Evolutionary conservation across 2,888 invertebrate genomes (phyloP), one percentile per base, ranked within the genome.

Genomic region (Isotomurus palustris): DNA sequence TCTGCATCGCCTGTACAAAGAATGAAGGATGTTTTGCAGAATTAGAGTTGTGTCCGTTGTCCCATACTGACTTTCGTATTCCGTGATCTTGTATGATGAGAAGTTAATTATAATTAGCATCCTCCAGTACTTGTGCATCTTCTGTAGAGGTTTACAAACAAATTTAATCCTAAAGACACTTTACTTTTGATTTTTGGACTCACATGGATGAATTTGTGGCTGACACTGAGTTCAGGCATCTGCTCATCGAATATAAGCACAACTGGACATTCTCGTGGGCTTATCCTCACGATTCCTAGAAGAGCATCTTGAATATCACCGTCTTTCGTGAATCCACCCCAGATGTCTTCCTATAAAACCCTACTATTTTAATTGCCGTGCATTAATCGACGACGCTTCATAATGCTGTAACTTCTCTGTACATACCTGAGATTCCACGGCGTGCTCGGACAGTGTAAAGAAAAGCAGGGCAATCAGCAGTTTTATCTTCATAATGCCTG

Each of bases 241-340:
- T 43, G 29, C n/a, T 59, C 58, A 38, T 59, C 58, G 40, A 28
- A 51, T 28, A 59, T 36, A 1, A 59, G 27, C 4, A 59, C 58
- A 19, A 54, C 28, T 5, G 58, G 50, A 55, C 58, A 59, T 3
- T 24, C 21, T 17, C 45, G 29, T 14, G 25, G 29, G 12, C 50
- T 40, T 17, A n/a, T 21, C n/a, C 21, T 28, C 40, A 47, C 4
- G 3, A 59, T 38, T 4, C 44, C 58, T 21, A 59, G 36, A 8
- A 59, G 12, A 27, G 45, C 38, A 24, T 44, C 38, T 51, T 54
- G 54, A 38, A 59, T 43, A 28, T 59, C 58, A 12, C 17, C 27
- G 29, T 59, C 52, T 21, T 35, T 38, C 4, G 24, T 32, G 22
- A 38, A 24, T 3, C 40, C 50, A 21, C 5, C 22, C 6, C 24